Conservation (phyloP, 2,797 vertebrate genomes). For the Centroberyx gerrardi region DNA sequence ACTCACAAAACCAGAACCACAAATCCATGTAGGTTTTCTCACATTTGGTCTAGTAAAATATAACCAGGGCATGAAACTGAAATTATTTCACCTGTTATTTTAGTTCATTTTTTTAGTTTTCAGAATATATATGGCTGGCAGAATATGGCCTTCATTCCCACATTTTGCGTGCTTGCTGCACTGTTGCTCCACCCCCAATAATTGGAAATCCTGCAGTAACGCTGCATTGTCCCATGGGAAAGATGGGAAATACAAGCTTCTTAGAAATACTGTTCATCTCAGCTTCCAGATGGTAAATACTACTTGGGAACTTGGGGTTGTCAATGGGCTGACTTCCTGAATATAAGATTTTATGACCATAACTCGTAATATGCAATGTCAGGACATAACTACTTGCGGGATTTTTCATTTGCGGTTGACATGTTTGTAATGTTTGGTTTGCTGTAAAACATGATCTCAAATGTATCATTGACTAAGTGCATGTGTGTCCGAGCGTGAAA, state of each 20-base stretch:
- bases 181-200: neutral
- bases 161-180: neutral
- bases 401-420: too few species aligned
- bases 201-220: too few species aligned
- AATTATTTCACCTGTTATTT: neutral
- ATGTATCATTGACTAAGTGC: too few species aligned
- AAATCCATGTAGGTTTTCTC: neutral
- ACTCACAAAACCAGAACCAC: slow-evolving; percentile 9
- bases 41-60: neutral
- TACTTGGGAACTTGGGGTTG: neutral
- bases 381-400: too few species aligned
- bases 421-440: too few species aligned
- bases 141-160: too few species aligned
- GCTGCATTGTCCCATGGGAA: too few species aligned
- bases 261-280: neutral
- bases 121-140: neutral
- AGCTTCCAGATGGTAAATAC: neutral
- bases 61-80: neutral
- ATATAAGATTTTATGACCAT: too few species aligned
- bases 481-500: neutral
- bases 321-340: too few species aligned
- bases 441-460: too few species aligned
- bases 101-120: neutral
- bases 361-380: too few species aligned
- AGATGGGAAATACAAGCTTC: neutral